Percentiles rank a stretch among this genome's conserved stretches.
Evolutionary conservation across 2,888 invertebrate genomes (phyloP).

Genomic region (Sympetrum striolatum): DNA sequence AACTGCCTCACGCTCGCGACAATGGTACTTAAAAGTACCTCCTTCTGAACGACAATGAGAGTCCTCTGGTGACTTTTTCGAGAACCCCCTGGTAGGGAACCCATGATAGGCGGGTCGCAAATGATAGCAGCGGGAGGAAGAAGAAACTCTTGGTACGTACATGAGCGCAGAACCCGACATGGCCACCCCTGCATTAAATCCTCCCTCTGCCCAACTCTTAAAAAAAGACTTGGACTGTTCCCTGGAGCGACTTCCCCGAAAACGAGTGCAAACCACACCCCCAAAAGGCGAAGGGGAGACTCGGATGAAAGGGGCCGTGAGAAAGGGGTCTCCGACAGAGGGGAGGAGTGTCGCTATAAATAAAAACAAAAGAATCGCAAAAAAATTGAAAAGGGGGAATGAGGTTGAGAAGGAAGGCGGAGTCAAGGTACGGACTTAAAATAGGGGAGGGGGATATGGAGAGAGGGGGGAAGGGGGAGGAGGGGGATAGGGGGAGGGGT

Average conservation of each 20-base stretch:
- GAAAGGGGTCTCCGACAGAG: not conserved
- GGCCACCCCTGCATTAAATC: not conserved
- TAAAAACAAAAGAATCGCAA: constrained; percentile 32
- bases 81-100: too few species aligned
- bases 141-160: not conserved
- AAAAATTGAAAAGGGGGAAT: not conserved
- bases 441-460: not conserved
- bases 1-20: too few species aligned
- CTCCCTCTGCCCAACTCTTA: not conserved
- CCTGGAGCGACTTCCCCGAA: not conserved
- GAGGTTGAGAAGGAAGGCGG: constrained; percentile 6
- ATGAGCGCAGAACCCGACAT: too few species aligned
- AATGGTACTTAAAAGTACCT: too few species aligned
- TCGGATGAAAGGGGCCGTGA: not conserved
- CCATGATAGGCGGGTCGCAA: too few species aligned
- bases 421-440: constrained; percentile 9
- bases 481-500: not conserved
- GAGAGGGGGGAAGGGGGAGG: not conserved
- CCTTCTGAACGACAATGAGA: too few species aligned
- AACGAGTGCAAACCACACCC: not conserved
- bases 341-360: constrained; percentile 27
- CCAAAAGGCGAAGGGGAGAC: not conserved
- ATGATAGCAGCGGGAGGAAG: too few species aligned
- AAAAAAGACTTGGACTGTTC: not conserved
- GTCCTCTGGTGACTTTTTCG: too few species aligned